phyloP scores from a whole-genome alignment of 2,113 vertebrate species.

The Myanophis thanlyinensis region DNA sequence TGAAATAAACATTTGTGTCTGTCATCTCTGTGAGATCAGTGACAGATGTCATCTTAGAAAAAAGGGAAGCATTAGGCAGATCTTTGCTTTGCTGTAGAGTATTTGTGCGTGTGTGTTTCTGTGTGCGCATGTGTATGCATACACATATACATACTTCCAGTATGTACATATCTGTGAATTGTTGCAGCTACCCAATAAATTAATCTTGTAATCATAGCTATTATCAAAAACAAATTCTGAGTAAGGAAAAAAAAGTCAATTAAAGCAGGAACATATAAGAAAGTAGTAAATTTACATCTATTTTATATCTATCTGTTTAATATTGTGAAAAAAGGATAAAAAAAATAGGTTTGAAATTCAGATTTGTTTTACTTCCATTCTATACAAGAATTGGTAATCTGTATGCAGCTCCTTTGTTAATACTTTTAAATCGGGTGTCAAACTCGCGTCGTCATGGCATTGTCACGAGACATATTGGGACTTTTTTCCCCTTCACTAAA shows the following conservation, averaged over 20 bases:
- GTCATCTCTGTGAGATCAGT: not conserved
- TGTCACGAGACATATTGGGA: too few species aligned
- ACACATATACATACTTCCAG: not conserved
- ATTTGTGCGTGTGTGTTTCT: not conserved
- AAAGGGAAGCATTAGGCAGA: not conserved
- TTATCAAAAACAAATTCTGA: not conserved
- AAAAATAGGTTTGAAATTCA: not conserved
- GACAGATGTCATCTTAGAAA: not conserved
- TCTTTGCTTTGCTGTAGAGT: constrained; percentile 14
- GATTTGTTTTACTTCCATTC: not conserved
- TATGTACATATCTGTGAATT: not conserved
- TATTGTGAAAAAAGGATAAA: not conserved
- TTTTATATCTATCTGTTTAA: not conserved
- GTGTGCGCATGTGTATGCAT: not conserved
- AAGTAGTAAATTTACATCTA: not conserved
- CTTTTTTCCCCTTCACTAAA: too few species aligned
- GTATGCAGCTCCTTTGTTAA: not conserved
- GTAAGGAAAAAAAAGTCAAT: not conserved
- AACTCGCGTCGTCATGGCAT: too few species aligned
- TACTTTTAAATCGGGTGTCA: too few species aligned
- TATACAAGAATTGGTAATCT: not conserved
- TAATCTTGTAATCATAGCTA: not conserved
- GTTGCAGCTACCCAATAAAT: not conserved
- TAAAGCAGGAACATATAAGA: not conserved
- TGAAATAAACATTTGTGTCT: not conserved